phyloP scores from a whole-genome alignment of 1,140 invertebrate species.

The Sycophaga agraensis region DNA sequence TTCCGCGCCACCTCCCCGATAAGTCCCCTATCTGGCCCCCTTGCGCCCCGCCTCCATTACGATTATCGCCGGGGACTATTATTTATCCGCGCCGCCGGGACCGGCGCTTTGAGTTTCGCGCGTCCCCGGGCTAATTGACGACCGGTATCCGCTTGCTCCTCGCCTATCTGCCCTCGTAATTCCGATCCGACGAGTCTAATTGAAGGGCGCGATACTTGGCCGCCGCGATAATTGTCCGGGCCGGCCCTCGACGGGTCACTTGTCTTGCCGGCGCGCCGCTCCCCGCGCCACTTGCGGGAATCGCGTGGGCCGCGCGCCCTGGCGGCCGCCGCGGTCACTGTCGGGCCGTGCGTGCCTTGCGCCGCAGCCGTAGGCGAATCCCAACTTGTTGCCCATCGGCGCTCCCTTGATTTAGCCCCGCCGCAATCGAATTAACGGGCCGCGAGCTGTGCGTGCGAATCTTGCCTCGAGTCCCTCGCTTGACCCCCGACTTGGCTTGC shows the following conservation, averaged over 20 bases:
- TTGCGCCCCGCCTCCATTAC: conserved; percentile 22
- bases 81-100: conserved; percentile 22
- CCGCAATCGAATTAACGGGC: conserved; percentile 24
- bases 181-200: no score
- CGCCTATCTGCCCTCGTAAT: not conserved
- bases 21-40: conserved; percentile 9
- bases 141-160: not conserved
- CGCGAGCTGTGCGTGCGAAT: conserved; percentile 7
- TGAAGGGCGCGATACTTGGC: not conserved
- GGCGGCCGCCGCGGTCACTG: no score
- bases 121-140: not conserved
- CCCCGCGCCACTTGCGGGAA: not conserved
- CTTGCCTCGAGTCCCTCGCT: not conserved
- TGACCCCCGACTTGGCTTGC: no score
- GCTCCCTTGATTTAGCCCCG: conserved; percentile 17
- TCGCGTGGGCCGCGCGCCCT: conserved; percentile 17
- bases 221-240: not conserved
- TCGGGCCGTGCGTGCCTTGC: no score
- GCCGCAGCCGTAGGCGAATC: no score
- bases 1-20: conserved; percentile 18
- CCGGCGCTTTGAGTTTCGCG: not conserved
- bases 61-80: conserved; percentile 25
- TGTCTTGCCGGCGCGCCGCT: no score
- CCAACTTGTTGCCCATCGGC: conserved; percentile 14
- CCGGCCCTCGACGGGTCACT: not conserved